A percentile compares a stretch with the other conserved stretches of the same genome.
Evolutionary conservation across 35 echinoderm and acorn worm species (phyloP).

Genomic region (Nesometra sesokonis): DNA sequence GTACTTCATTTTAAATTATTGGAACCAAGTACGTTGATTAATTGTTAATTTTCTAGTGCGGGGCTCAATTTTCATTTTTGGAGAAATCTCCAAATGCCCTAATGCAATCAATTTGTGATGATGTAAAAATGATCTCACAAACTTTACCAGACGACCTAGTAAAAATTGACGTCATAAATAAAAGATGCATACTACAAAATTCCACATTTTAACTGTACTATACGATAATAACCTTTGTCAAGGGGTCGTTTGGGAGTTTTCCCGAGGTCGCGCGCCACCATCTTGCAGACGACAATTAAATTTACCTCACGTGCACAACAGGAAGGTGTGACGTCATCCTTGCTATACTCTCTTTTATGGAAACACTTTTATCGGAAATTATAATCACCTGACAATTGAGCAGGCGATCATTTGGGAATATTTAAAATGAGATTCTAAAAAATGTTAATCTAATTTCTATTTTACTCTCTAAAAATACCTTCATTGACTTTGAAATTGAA

Average conservation of each 20-base stretch:
- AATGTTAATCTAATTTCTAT: background rate
- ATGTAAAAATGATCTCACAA: too few species aligned
- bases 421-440: background rate
- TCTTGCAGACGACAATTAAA: background rate
- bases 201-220: background rate
- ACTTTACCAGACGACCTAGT: background rate
- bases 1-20: too few species aligned
- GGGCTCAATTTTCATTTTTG: too few species aligned
- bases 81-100: too few species aligned
- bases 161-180: background rate
- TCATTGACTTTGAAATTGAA: too few species aligned
- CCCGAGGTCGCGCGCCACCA: background rate
- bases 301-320: background rate
- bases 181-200: background rate
- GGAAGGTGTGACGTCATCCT: background rate
- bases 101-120: too few species aligned
- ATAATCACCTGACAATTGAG: background rate
- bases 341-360: background rate
- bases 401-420: background rate
- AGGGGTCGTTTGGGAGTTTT: background rate
- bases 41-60: too few species aligned
- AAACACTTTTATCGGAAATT: background rate
- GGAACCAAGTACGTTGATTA: too few species aligned
- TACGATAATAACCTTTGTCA: background rate
- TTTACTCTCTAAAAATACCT: background rate